Evolutionary conservation across 2,888 invertebrate genomes (phyloP).

Genomic region (Acronicta psi): DNA sequence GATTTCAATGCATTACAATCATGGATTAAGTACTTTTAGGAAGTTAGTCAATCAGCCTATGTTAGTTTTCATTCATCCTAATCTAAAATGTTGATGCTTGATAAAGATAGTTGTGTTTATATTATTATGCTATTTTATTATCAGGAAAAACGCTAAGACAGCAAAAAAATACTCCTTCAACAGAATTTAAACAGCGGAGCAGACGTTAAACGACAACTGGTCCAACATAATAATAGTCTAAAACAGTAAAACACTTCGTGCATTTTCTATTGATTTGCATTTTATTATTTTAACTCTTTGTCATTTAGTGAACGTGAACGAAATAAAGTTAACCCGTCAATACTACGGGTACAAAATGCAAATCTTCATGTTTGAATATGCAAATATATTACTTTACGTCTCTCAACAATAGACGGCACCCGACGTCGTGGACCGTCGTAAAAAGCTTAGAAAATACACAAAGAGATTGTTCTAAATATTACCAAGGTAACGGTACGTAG

Average conservation of each 20-base stretch:
- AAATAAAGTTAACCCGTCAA: constrained; percentile 74
- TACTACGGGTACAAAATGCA: constrained; percentile 78
- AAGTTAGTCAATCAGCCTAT: too few relatives aligned
- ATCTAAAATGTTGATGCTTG: too few relatives aligned
- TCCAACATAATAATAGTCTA: constrained; percentile 36
- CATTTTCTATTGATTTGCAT: constrained; percentile 75
- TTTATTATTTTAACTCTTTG: constrained; percentile 80
- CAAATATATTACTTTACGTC: constrained; percentile 77
- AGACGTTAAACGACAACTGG: constrained; percentile 24
- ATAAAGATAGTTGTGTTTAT: too few relatives aligned
- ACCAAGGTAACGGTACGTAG: constrained; percentile 73
- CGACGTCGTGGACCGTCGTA: constrained; percentile 72
- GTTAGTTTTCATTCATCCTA: too few relatives aligned
- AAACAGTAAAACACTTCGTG: constrained; percentile 60
- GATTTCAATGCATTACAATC: too few relatives aligned
- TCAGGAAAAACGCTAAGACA: neutral
- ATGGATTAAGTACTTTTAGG: too few relatives aligned
- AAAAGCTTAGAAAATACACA: constrained; percentile 81
- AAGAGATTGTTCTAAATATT: constrained; percentile 80
- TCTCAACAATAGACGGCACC: constrained; percentile 73
- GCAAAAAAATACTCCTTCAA: constrained; percentile 1
- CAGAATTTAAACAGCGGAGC: constrained; percentile 21
- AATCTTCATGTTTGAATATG: constrained; percentile 81
- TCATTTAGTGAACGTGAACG: constrained; percentile 61
- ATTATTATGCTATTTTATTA: too few relatives aligned